phyloP scores from a whole-genome alignment of 2,797 vertebrate genomes.

The Iguana delicatissima region DNA sequence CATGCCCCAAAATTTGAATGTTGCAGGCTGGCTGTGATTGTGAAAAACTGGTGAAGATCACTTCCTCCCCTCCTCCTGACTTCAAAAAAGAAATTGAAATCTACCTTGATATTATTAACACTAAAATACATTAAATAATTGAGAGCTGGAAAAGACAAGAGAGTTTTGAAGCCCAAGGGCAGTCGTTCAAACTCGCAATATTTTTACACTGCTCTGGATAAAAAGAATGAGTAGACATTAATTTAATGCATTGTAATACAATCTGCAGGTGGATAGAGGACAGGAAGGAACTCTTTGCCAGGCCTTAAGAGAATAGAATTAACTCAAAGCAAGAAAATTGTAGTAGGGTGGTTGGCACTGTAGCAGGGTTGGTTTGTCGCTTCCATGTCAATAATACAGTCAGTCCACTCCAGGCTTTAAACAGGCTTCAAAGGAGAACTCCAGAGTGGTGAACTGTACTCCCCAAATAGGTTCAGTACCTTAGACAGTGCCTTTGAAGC shows the following conservation, averaged over 20 bases:
- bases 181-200: background rate
- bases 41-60: no score
- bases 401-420: no score
- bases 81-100: background rate
- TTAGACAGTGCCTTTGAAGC: no score
- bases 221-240: background rate
- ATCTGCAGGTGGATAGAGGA: no score
- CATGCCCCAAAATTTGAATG: no score
- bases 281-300: background rate
- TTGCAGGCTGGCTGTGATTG: no score
- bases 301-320: background rate
- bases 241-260: background rate
- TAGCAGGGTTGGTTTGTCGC: no score
- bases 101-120: background rate
- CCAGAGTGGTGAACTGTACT: no score
- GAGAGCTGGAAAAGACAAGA: background rate
- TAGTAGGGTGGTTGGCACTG: background rate
- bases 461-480: no score
- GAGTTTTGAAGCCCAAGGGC: fast-evolving
- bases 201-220: conserved; percentile 27
- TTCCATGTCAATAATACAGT: no score
- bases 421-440: no score
- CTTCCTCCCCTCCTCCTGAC: no score
- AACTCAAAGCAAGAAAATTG: background rate
- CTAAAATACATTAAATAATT: background rate